Base-by-base conservation (phyloP, 1,140 invertebrate genomes). In the Ditylenchus dipsaci region DNA sequence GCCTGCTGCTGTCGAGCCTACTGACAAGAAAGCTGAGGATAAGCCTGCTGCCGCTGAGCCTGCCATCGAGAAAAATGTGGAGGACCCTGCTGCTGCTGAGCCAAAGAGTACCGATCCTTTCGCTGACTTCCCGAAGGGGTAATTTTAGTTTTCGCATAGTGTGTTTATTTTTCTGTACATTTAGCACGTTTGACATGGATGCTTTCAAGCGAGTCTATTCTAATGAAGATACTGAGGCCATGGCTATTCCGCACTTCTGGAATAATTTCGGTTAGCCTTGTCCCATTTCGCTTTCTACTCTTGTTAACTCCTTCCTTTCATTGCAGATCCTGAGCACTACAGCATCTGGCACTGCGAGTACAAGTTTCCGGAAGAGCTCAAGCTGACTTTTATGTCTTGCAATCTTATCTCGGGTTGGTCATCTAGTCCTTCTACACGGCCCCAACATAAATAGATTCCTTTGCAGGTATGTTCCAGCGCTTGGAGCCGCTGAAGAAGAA, bases 221-320 rank as follows among this genome's bases (percentile, higher is more conserved):
- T 56, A 99, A 98, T 80, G 91, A 97, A 85, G 91, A 95, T 63
- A 93, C 92, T 81, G 69, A 76, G 21, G 85, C 88, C 33, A 89
- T 90, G 78, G 96, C 95, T 47, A 89, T 98, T 80, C 92, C 93
- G 1, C 97, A 94, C 83, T 98, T 99, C 87, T 98, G 93, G 90
- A 88, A 95, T 78, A 93, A 97, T 83, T 98, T 98, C 85, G 95
- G 33, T 38, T n/a, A n/a, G n/a, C n/a, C n/a, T 5, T 38, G 33
- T 38, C 11, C 33, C 3, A 38, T 38, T 38, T 11, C 11, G 33
- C 33, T 5, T 38, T 3, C 11, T 11, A 5, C 3, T 38, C 3
- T 38, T 3, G 3, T 38, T 38, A 5, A 11, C 33, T 38, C 33
- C 11, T 5, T 11, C 3, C 11, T 38, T 38, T 38, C 33, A 3